Evolutionary conservation across 2,113 vertebrate genomes (phyloP), one percentile per base, ranked within the genome.

Genomic region (Thinocorus orbignyianus): DNA sequence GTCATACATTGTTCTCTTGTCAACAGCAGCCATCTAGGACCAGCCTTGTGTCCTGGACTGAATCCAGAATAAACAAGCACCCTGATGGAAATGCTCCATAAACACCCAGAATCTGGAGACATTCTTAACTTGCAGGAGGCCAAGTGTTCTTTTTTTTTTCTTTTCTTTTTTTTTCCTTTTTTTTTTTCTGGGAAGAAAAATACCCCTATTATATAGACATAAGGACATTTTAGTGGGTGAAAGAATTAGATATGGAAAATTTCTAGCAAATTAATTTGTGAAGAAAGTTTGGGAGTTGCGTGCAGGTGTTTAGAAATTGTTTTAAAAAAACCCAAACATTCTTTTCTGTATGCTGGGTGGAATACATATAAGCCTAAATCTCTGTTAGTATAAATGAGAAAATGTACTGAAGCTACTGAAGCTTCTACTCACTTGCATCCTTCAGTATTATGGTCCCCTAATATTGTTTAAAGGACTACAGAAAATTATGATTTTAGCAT

Each of bases 1-100:
- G 83, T 86, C 61, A 49, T 48, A 88, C 95, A 96, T 98, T 97
- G 92, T 97, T 97, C 96, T 96, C 95, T 95, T 97, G 95, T 98
- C 89, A 96, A 95, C 74, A 91, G 85, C 86, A 96, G 86, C 77
- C 96, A 93, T 96, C 94, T 97, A 91, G 66, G 91, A 96, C 18
- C 17, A 57, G 92, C 86, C 91, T 95, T 95, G 93, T 90, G 81
- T 92, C 81, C 86, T 98, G 98, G 97, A 97, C 57, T 44, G 31
- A 79, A 78, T 97, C 96, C 97, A 97, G 92, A 89, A 92, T 96
- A 98, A 98, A 98, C 93, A 98, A 92, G 66, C 84, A 95, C 93
- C 95, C 93, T 92, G 48, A 95, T 96, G 89, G 74, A 96, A 97
- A 94, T 26, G 28, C 85, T 97, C 78, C 94, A 93, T 83, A 97